These are phyloP conservation scores for Cossypha dichroa DNA, from an alignment of 2,797 vertebrate species.

Conservation along the genomic window DNA sequence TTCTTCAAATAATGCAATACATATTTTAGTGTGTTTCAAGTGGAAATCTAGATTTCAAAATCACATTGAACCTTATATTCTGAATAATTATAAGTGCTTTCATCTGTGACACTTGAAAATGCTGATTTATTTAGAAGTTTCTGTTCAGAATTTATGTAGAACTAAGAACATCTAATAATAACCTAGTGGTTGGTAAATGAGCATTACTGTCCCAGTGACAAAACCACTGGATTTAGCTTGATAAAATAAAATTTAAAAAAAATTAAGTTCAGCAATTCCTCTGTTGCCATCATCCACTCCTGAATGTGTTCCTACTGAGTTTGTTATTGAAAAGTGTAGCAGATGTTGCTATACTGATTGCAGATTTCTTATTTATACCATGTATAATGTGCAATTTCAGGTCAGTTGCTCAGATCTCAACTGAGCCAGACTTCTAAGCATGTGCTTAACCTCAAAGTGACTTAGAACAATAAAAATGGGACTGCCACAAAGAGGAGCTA, in stretches of 20 bases:
- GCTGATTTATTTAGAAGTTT: constrained; percentile 47
- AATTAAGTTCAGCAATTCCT: constrained; percentile 20
- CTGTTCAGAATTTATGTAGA: constrained; percentile 14
- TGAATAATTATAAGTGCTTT: constrained; percentile 23
- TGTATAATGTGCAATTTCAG: not conserved
- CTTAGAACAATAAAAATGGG: not conserved
- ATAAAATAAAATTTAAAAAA: not conserved
- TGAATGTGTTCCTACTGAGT: constrained; percentile 10
- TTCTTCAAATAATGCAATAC: constrained; percentile 31
- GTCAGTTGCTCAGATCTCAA: not conserved
- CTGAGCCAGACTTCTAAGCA: not conserved
- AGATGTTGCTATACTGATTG: not conserved
- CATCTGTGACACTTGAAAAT: constrained; percentile 32
- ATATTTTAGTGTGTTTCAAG: constrained; percentile 3
- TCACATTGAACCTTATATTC: constrained; percentile 3
- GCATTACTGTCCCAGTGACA: not conserved
- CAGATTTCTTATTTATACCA: not conserved
- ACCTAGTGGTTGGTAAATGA: constrained; percentile 26
- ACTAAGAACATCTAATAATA: constrained; percentile 51
- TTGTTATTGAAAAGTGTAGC: constrained; percentile 4
- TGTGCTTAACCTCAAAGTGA: constrained; percentile 1
- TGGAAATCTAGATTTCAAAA: constrained; percentile 29
- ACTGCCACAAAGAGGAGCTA: not conserved
- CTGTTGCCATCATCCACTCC: not conserved
- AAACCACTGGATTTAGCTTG: constrained; percentile 1